Base-by-base conservation (phyloP, 2,113 vertebrate species). In the Carettochelys insculpta region DNA sequence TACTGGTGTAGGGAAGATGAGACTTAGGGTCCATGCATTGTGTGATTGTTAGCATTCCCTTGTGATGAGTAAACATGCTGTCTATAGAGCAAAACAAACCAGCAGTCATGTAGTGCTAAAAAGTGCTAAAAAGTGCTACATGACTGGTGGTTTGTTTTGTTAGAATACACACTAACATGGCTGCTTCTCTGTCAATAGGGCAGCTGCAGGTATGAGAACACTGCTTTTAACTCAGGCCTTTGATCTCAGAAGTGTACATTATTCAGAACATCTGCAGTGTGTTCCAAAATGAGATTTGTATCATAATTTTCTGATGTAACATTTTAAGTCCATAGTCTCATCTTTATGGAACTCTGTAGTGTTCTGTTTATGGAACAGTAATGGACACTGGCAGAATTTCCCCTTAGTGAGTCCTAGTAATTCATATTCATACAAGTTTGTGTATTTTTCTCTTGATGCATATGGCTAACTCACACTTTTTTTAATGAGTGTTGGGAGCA, bases 191-290 rank as follows among this genome's bases (percentile, higher is more conserved):
- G n/a, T n/a, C n/a, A n/a, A n/a, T n/a, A n/a, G n/a, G n/a, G n/a
- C n/a, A n/a, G n/a, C n/a, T n/a, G n/a, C n/a, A n/a, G n/a, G n/a
- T 68, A 38, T 85, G 82, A 90, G 73, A 90, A 92, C 86, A 75
- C 27, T 87, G 77, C 79, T 92, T 93, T 90, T 83, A 94, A 86
- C 31, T 81, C 31, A 22, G 71, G 3, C 71, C 24, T 87, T 25
- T 12, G 25, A 91, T 94, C 81, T 83, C 54, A 87, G 77, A 87
- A 92, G 81, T 43, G 65, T 4, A 4, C 8, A 88, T 91, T 85
- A 54, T 4, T 38, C 50, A 4, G 2, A 58, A 51, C 47, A 87
- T 88, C 53, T 53, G 34, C 53, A 34, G 47, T 48, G 6, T 53
- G 61, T 91, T 48, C 45, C 1, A 1, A 87, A 90, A 31, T 16